Conservation (phyloP, 2,888 invertebrate genomes). For the Pseudolycoriella hygida region DNA sequence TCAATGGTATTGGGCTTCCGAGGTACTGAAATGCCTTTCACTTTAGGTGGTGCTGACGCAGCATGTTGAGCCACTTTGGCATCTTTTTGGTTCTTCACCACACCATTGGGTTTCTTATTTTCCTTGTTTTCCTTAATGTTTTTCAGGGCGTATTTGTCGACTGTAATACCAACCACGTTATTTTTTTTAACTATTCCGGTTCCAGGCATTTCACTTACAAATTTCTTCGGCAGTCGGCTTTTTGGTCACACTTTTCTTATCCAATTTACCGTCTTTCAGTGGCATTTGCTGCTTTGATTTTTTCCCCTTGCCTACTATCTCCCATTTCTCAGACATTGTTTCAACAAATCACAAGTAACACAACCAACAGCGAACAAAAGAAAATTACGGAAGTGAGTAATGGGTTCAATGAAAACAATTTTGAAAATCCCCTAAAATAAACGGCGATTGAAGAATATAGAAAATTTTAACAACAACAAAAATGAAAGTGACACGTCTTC, state of each 20-base stretch:
- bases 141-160: background rate
- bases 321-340: slow-evolving; percentile 36
- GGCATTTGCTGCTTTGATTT: background rate
- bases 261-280: too few species aligned
- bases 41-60: slow-evolving; percentile 7
- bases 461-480: background rate
- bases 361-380: too few species aligned
- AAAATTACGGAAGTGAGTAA: too few species aligned
- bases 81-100: background rate
- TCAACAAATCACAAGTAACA: slow-evolving; percentile 5
- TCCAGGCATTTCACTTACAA: slow-evolving; percentile 33
- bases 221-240: slow-evolving; percentile 54
- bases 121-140: background rate
- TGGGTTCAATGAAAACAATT: too few species aligned
- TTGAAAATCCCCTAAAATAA: slow-evolving; percentile 1
- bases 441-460: background rate
- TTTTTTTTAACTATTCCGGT: too few species aligned
- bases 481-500: background rate
- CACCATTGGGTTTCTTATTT: background rate
- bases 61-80: background rate
- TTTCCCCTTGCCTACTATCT: slow-evolving; percentile 32
- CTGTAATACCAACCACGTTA: too few species aligned
- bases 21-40: background rate
- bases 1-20: slow-evolving; percentile 18
- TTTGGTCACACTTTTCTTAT: too few species aligned